Percentiles rank a stretch among this genome's conserved stretches.
Evolutionary conservation across 2,113 vertebrate species (phyloP).

Genomic region (Varanus komodoensis): DNA sequence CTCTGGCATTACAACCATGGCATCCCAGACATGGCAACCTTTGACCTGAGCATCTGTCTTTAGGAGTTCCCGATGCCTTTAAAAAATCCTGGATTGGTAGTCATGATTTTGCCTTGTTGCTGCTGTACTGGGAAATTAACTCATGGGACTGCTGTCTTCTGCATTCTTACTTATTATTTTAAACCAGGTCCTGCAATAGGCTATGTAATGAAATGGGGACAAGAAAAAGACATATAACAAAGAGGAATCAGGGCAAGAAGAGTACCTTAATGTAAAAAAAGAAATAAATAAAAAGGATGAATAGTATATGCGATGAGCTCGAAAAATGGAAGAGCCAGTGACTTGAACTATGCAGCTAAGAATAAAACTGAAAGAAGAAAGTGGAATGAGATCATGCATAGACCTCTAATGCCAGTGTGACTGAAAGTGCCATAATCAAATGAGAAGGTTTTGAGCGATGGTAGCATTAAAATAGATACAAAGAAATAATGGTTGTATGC

Average conservation of each 20-base stretch:
- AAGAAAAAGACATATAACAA: neutral
- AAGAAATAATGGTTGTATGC: neutral
- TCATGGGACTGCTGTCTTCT: neutral
- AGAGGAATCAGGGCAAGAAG: constrained; percentile 10
- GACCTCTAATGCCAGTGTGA: neutral
- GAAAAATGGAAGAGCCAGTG: constrained; percentile 18
- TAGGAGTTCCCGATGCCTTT: neutral
- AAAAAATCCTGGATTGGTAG: neutral
- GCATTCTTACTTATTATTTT: neutral
- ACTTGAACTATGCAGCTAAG: constrained; percentile 4
- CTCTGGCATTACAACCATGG: no score
- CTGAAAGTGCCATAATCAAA: neutral
- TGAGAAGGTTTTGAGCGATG: neutral
- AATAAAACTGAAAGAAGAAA: neutral
- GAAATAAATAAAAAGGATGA: neutral
- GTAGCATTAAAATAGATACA: neutral
- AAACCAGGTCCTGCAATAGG: neutral
- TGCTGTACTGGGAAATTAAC: neutral
- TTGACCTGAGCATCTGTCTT: neutral
- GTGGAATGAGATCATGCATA: neutral
- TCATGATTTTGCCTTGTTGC: neutral
- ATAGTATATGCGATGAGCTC: constrained; percentile 2
- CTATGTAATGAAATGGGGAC: neutral
- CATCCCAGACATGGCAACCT: neutral
- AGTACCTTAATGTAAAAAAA: neutral